phyloP scores from a whole-genome alignment of 2,797 vertebrate species.

The Eulemur rubriventer region DNA sequence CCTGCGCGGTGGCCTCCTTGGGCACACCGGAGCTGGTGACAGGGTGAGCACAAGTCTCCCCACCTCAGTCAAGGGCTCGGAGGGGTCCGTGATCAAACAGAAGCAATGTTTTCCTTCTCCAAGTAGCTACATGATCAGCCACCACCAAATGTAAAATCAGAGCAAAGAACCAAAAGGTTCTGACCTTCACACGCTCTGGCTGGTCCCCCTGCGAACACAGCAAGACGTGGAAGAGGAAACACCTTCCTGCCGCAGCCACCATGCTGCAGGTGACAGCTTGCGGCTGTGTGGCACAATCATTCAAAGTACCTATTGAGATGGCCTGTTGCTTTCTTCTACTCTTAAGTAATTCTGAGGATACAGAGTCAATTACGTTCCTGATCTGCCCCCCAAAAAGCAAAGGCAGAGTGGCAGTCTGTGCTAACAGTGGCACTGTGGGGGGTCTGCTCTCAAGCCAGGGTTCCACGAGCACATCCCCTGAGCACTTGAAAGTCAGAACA shows the following conservation, averaged over 20 bases:
- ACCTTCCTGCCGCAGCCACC: neutral
- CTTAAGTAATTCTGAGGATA: neutral
- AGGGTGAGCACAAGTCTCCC: neutral
- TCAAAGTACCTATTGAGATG: too few species aligned
- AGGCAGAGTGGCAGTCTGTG: too few species aligned
- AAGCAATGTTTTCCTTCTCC: neutral
- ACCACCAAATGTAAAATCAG: neutral
- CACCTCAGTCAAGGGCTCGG: neutral
- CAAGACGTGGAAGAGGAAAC: neutral
- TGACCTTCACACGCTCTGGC: rapidly evolving
- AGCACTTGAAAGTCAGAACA: neutral
- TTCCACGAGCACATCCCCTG: neutral
- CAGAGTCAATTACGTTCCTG: neutral
- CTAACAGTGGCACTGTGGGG: neutral
- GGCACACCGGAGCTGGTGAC: neutral
- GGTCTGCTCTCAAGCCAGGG: neutral
- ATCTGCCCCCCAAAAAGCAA: neutral
- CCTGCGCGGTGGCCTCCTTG: neutral
- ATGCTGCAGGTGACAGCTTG: neutral
- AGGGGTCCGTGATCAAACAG: neutral
- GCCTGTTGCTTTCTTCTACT: neutral
- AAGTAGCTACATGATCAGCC: neutral
- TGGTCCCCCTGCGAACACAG: neutral
- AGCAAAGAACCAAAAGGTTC: neutral
- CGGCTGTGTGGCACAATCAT: too few species aligned